A percentile compares a stretch with the other conserved stretches of the same genome.
Evolutionary conservation across 2,113 vertebrate species (phyloP).

Genomic region (Uria aalge): DNA sequence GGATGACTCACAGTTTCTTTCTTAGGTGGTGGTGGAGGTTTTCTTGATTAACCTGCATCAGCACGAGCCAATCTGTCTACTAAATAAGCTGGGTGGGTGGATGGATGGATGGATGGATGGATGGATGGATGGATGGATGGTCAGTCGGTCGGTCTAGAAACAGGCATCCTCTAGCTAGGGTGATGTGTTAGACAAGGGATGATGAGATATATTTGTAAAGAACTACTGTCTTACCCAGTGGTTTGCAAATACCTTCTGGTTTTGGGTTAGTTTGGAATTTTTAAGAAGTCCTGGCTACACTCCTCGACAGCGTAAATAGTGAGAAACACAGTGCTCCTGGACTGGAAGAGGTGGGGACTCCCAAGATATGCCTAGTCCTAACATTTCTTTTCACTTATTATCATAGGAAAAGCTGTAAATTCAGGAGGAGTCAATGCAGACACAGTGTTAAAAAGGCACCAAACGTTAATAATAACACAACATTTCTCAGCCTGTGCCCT

Average conservation of each 20-base stretch:
- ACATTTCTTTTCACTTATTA: not conserved
- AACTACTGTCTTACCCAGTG: not conserved
- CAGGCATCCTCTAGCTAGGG: not conserved
- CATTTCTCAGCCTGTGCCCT: not conserved
- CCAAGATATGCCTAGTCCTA: not conserved
- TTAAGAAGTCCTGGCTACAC: not conserved
- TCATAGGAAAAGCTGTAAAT: not conserved
- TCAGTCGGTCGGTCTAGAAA: no score
- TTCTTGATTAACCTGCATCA: not conserved
- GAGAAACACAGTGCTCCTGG: not conserved
- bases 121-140: not conserved
- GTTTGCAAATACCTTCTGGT: not conserved
- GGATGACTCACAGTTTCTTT: not conserved
- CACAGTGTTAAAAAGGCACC: not conserved
- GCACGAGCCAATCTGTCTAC: not conserved
- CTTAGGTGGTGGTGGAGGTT: not conserved
- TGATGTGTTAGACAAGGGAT: not conserved
- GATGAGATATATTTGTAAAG: fast-evolving
- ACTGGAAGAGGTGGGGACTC: not conserved
- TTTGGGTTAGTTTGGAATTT: not conserved
- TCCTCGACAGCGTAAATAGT: not conserved
- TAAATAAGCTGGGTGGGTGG: not conserved
- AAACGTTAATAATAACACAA: not conserved
- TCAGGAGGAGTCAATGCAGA: not conserved
- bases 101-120: not conserved